Percentiles rank a stretch among this genome's conserved stretches.
Evolutionary conservation across 1,140 invertebrate genomes (phyloP).

Genomic region (Drosophila sucinea): DNA sequence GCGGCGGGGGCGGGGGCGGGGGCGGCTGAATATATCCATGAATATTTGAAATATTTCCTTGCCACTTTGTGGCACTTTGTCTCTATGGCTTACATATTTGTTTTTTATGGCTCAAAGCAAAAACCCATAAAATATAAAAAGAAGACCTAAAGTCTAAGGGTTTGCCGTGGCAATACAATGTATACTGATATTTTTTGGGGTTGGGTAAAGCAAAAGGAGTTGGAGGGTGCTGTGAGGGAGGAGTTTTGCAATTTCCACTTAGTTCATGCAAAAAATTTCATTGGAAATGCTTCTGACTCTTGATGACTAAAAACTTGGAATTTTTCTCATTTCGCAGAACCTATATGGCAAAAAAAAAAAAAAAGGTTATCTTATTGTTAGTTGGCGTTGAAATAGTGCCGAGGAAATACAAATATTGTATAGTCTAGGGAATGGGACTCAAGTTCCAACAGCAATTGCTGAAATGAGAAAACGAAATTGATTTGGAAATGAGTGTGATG

Average conservation of each 20-base stretch:
- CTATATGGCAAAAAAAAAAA: too few species aligned
- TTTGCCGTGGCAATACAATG: background rate
- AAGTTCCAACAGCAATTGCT: too few species aligned
- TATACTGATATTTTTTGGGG: background rate
- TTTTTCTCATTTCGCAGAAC: background rate
- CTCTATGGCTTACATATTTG: slow-evolving; percentile 9
- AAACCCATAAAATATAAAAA: slow-evolving; percentile 7
- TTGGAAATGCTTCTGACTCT: slow-evolving; percentile 4
- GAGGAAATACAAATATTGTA: too few species aligned
- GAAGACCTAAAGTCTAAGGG: slow-evolving; percentile 3
- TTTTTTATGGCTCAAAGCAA: slow-evolving; percentile 1
- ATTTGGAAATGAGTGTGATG: too few species aligned
- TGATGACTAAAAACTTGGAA: slow-evolving; percentile 14
- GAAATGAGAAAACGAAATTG: too few species aligned
- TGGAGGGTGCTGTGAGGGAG: background rate
- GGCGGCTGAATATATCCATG: slow-evolving; percentile 1
- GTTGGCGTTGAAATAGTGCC: too few species aligned
- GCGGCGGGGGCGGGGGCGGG: background rate
- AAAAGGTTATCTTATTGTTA: too few species aligned
- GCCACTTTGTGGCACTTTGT: slow-evolving; percentile 10
- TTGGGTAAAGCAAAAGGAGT: too few species aligned
- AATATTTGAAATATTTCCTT: slow-evolving; percentile 10
- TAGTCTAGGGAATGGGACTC: too few species aligned
- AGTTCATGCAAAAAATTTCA: background rate
- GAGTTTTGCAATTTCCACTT: background rate